Evolutionary conservation across 2,888 invertebrate species (phyloP).

Genomic region (Lithophane leautieri): DNA sequence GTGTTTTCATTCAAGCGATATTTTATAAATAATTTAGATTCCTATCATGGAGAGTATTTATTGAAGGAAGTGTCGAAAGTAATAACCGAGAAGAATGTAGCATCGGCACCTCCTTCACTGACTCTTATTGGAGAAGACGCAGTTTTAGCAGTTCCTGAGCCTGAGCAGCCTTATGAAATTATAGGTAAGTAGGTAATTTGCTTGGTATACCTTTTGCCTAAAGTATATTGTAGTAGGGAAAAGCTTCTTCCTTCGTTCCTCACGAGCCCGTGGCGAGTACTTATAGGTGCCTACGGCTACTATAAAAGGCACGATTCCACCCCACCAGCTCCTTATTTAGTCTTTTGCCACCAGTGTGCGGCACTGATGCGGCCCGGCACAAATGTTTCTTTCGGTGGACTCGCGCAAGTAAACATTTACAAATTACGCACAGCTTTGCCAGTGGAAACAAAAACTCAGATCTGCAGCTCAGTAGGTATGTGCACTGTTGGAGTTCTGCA

Average conservation of each 20-base stretch:
- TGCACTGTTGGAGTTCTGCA: too few relatives aligned
- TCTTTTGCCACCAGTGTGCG: too few relatives aligned
- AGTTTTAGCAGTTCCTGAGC: conserved; percentile 68
- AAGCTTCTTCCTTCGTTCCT: neutral
- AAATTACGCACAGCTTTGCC: too few relatives aligned
- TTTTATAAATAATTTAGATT: conserved; percentile 91
- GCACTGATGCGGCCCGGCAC: too few relatives aligned
- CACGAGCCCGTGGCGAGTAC: neutral
- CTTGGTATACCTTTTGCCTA: neutral
- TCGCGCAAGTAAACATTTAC: too few relatives aligned
- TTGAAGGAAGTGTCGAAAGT: conserved; percentile 81
- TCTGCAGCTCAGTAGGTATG: too few relatives aligned
- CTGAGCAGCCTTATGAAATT: conserved; percentile 81
- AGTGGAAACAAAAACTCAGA: too few relatives aligned
- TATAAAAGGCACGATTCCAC: too few relatives aligned
- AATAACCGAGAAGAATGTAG: conserved; percentile 74
- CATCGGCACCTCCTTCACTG: conserved; percentile 71
- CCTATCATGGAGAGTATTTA: conserved; percentile 89
- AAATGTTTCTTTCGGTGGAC: too few relatives aligned
- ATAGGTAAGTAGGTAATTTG: conserved; percentile 82
- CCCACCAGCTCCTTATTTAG: too few relatives aligned
- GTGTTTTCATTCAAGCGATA: conserved; percentile 87
- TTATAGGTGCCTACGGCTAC: too few relatives aligned
- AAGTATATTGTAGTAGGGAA: neutral
- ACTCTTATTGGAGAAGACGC: conserved; percentile 79